Conservation (phyloP, 2,888 invertebrate genomes). For the Drosophila tripunctata region DNA sequence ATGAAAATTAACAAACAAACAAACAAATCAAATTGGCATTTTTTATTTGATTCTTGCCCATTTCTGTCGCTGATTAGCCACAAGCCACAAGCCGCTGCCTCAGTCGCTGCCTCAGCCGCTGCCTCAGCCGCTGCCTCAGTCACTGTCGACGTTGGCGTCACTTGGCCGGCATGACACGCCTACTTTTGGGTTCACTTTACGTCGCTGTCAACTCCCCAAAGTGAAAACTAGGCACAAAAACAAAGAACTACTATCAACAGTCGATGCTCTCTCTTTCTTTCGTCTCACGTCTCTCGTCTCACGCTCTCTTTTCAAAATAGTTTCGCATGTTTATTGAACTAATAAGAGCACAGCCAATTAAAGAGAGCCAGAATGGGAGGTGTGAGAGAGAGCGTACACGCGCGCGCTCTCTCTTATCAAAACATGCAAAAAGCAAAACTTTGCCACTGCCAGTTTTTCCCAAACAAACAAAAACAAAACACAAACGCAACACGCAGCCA, state of each 20-base stretch:
- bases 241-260: conserved; percentile 51
- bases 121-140: conserved; percentile 17
- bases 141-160: conserved; percentile 15
- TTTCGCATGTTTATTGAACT: conserved; percentile 47
- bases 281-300: background rate
- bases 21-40: conserved; percentile 64
- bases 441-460: conserved; percentile 32
- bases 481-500: conserved; percentile 24
- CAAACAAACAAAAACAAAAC: conserved; percentile 60
- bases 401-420: conserved; percentile 36
- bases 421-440: conserved; percentile 33
- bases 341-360: conserved; percentile 27
- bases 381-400: conserved; percentile 8
- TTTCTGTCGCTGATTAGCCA: conserved; percentile 70
- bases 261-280: background rate
- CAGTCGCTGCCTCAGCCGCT: too few species aligned
- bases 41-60: conserved; percentile 74
- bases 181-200: conserved; percentile 43
- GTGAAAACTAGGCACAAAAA: conserved; percentile 46
- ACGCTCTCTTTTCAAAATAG: conserved; percentile 8
- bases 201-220: conserved; percentile 39
- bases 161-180: conserved; percentile 47
- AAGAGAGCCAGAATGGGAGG: conserved; percentile 7
- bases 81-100: conserved; percentile 6
- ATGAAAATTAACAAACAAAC: conserved; percentile 30